Conservation (phyloP, 1,140 invertebrate genomes). For the Ostrea denselamellosa region DNA sequence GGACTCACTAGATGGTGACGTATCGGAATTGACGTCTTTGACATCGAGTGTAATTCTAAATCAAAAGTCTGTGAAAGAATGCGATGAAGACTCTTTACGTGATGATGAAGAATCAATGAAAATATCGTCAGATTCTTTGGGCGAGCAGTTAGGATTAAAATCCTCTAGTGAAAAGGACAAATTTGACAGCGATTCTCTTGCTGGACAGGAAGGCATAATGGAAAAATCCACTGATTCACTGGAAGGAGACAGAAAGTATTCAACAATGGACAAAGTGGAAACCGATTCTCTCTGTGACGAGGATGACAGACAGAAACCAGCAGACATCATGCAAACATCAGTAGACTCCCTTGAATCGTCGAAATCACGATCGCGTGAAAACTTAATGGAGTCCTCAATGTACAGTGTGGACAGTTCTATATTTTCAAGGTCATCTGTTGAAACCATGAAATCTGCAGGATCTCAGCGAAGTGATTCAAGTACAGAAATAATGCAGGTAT, state of each 20-base stretch:
- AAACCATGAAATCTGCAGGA: conserved; percentile 67
- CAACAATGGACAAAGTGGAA: conserved; percentile 79
- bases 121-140: conserved; percentile 78
- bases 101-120: conserved; percentile 76
- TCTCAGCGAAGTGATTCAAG: conserved; percentile 64
- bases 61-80: conserved; percentile 44
- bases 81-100: conserved; percentile 62
- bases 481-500: conserved; percentile 74
- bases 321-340: conserved; percentile 71
- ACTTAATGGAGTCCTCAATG: conserved; percentile 71
- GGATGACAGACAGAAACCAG: conserved; percentile 81
- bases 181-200: conserved; percentile 82
- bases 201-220: conserved; percentile 76
- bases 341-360: conserved; percentile 72
- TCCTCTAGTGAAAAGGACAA: conserved; percentile 82
- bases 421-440: conserved; percentile 67
- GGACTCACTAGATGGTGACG: conserved; percentile 74
- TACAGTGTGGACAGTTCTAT: conserved; percentile 71
- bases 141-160: conserved; percentile 67
- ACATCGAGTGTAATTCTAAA: conserved; percentile 72
- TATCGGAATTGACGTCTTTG: conserved; percentile 74
- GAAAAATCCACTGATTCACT: conserved; percentile 73
- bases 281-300: conserved; percentile 80
- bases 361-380: conserved; percentile 57
- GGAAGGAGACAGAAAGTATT: conserved; percentile 60